These are phyloP conservation scores for Ephialtes manifestator DNA, from an alignment of 2,888 invertebrate species.

Conservation along the genomic window DNA sequence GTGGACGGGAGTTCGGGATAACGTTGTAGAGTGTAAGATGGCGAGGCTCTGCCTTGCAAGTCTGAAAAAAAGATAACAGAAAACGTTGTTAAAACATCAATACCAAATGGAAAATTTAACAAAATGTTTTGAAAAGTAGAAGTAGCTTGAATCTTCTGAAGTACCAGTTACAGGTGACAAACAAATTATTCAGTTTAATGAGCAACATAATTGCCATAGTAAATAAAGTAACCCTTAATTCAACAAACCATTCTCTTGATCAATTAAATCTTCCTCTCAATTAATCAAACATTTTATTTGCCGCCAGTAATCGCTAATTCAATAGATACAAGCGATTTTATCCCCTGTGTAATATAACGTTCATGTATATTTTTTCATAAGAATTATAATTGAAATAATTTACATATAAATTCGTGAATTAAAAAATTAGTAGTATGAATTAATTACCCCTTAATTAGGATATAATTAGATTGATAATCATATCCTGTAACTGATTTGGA, in stretches of 20 bases:
- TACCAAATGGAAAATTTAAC: conserved; percentile 79
- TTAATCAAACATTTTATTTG: too few relatives aligned
- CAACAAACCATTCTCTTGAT: too few relatives aligned
- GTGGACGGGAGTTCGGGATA: conserved; percentile 81
- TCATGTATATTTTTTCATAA: too few relatives aligned
- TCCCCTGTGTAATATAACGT: too few relatives aligned
- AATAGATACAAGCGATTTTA: too few relatives aligned
- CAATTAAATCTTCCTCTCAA: too few relatives aligned
- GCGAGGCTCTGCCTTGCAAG: conserved; percentile 81
- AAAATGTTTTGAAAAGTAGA: not conserved
- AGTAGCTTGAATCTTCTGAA: too few relatives aligned
- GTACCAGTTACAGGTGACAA: too few relatives aligned
- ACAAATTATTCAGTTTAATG: too few relatives aligned
- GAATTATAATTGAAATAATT: not conserved
- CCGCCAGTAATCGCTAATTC: too few relatives aligned
- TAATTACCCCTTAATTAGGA: not conserved
- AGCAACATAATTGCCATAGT: too few relatives aligned
- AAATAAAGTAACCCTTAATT: too few relatives aligned
- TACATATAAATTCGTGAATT: conserved; percentile 36
- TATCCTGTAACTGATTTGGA: not conserved
- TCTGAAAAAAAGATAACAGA: conserved; percentile 82
- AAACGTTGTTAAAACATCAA: conserved; percentile 77
- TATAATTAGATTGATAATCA: not conserved
- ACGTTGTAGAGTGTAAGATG: conserved; percentile 80
- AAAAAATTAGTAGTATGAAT: conserved; percentile 9